These are phyloP conservation scores for Pseudochromis fuscus DNA, from an alignment of 2,797 vertebrate species.

Conservation along the genomic window DNA sequence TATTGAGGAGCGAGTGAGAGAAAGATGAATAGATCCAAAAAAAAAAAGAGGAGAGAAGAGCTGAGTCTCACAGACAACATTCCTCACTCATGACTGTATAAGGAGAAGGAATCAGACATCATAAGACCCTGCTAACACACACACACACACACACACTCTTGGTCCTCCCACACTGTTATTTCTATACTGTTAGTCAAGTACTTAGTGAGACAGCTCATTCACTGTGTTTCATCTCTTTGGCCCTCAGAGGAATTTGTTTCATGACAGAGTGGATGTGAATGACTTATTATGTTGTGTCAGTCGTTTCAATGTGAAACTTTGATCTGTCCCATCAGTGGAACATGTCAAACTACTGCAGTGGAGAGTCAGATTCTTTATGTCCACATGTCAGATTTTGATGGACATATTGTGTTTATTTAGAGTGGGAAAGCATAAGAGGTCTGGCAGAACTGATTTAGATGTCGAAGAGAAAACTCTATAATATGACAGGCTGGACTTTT, in stretches of 20 bases:
- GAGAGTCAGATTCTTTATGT: too few relatives aligned
- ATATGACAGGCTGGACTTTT: too few relatives aligned
- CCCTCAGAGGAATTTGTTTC: slow-evolving; percentile 32
- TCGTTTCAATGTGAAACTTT: slow-evolving; percentile 18
- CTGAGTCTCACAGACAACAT: slow-evolving; percentile 64
- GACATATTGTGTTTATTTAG: too few relatives aligned
- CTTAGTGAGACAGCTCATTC: slow-evolving; percentile 48
- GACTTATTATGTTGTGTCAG: background rate
- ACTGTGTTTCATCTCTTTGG: slow-evolving; percentile 27
- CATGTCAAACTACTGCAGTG: background rate
- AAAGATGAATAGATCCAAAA: slow-evolving; percentile 65
- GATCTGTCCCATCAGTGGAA: slow-evolving; percentile 25
- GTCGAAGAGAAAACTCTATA: too few relatives aligned
- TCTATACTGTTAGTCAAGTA: slow-evolving; percentile 45
- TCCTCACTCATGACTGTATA: slow-evolving; percentile 83
- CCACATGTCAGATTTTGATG: too few relatives aligned
- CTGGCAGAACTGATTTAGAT: too few relatives aligned
- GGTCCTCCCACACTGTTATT: slow-evolving; percentile 24
- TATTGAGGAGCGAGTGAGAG: slow-evolving; percentile 1
- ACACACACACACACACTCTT: slow-evolving; percentile 52
- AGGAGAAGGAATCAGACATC: slow-evolving; percentile 76
- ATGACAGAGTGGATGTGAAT: slow-evolving; percentile 8
- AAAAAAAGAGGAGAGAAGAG: slow-evolving; percentile 52
- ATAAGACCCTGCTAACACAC: slow-evolving; percentile 54
- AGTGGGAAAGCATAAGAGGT: too few relatives aligned